Conservation (phyloP, 1,140 invertebrate species). For the Aradophagus sp. region DNA sequence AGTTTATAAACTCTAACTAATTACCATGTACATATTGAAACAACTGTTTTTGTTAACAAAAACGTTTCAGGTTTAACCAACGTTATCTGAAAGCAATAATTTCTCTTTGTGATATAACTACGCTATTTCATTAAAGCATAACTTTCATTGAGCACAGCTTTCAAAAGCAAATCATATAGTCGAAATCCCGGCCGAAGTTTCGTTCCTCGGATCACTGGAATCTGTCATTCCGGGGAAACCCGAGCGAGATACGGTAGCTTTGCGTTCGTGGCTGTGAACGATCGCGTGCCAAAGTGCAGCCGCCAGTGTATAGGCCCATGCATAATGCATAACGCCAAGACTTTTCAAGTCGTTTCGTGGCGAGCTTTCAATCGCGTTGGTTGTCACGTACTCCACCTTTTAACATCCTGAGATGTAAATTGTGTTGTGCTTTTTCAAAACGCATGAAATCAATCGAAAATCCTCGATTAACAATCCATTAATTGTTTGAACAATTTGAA, state of each 20-base stretch:
- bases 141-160: too few relatives aligned
- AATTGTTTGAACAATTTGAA: constrained; percentile 24
- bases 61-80: too few relatives aligned
- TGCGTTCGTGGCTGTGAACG: constrained; percentile 43
- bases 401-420: constrained; percentile 54
- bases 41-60: too few relatives aligned
- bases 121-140: too few relatives aligned
- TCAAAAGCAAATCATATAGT: too few relatives aligned
- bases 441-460: constrained; percentile 19
- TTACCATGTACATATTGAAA: too few relatives aligned
- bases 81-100: too few relatives aligned
- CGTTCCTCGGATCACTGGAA: too few relatives aligned
- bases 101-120: too few relatives aligned
- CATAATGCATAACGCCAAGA: constrained; percentile 72
- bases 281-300: constrained; percentile 69
- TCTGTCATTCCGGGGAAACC: constrained; percentile 32
- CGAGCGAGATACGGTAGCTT: constrained; percentile 49
- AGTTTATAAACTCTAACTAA: too few relatives aligned
- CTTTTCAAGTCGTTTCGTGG: constrained; percentile 68
- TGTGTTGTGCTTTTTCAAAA: constrained; percentile 56
- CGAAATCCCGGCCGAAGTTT: too few relatives aligned
- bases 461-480: constrained; percentile 7
- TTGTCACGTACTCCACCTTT: constrained; percentile 50
- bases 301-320: constrained; percentile 64
- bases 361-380: constrained; percentile 71